A percentile compares a stretch with the other conserved stretches of the same genome.
phyloP scores from a whole-genome alignment of 2,888 invertebrate species.

The Drosophila putrida region DNA sequence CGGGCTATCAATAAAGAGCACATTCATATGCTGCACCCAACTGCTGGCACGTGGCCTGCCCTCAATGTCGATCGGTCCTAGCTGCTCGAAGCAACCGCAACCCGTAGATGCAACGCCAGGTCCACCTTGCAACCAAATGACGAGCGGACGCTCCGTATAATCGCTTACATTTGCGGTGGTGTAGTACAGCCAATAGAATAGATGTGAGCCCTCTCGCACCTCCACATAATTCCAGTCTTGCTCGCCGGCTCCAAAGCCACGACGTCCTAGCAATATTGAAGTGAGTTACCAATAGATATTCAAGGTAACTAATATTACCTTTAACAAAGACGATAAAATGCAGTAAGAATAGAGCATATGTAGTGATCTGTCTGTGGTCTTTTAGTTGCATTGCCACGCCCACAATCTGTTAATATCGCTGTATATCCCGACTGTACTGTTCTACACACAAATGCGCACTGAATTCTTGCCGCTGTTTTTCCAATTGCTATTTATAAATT shows the following conservation, averaged over 20 bases:
- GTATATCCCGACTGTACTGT: conserved; percentile 20
- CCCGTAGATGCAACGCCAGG: conserved; percentile 92
- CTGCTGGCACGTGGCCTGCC: conserved; percentile 89
- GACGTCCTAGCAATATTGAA: conserved; percentile 43
- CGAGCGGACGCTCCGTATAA: conserved; percentile 89
- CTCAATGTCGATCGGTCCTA: conserved; percentile 90
- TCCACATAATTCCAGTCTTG: conserved; percentile 91
- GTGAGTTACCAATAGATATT: not conserved
- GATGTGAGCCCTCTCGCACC: conserved; percentile 90
- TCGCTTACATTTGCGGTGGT: conserved; percentile 88
- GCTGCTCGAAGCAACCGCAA: conserved; percentile 93
- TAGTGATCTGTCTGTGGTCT: conserved; percentile 1
- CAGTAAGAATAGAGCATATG: conserved; percentile 36
- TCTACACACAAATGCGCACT: conserved; percentile 63
- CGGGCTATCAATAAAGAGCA: conserved; percentile 95
- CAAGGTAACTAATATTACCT: conserved; percentile 32
- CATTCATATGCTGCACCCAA: conserved; percentile 92
- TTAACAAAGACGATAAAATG: conserved; percentile 27
- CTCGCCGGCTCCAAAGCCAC: conserved; percentile 87
- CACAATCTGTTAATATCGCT: conserved; percentile 8
- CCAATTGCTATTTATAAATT: conserved; percentile 68
- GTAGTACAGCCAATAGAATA: conserved; percentile 95
- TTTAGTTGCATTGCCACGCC: conserved; percentile 53
- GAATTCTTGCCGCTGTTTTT: conserved; percentile 45
- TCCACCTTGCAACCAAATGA: conserved; percentile 95